These are phyloP conservation scores for Hippocampus comes DNA, from an alignment of 2,113 vertebrate species.

Conservation along the genomic window DNA sequence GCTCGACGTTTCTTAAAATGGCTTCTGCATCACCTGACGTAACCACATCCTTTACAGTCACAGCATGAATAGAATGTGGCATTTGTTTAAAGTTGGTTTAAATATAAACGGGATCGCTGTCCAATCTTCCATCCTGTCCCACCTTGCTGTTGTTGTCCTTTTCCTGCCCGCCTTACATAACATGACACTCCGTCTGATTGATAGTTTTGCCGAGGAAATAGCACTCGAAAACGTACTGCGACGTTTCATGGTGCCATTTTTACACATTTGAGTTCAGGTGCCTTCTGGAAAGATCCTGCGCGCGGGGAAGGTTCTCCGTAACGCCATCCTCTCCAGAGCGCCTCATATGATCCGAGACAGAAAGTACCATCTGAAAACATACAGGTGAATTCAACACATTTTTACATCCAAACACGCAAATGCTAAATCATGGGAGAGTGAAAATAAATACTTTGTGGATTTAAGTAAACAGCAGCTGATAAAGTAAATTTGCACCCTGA, in stretches of 20 bases:
- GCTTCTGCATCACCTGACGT: background rate
- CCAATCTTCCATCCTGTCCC: conserved; percentile 61
- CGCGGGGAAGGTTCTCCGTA: conserved; percentile 87
- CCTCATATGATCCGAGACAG: conserved; percentile 98
- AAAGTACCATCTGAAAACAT: conserved; percentile 95
- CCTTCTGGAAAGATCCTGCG: conserved; percentile 92
- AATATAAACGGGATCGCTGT: conserved; percentile 50
- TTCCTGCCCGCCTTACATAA: conserved; percentile 44
- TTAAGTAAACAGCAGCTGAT: too few relatives aligned
- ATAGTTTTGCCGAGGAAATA: conserved; percentile 16
- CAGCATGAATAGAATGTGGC: conserved; percentile 26
- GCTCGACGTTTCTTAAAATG: background rate
- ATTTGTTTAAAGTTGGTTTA: conserved; percentile 59
- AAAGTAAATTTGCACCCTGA: too few relatives aligned
- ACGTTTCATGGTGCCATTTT: background rate
- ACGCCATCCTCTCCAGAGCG: conserved; percentile 83
- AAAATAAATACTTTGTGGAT: too few relatives aligned
- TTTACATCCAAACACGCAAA: background rate
- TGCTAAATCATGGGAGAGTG: too few relatives aligned
- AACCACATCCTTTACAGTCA: conserved; percentile 22
- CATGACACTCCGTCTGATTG: conserved; percentile 41
- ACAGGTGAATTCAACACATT: conserved; percentile 73
- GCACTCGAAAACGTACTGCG: background rate
- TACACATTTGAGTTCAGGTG: conserved; percentile 68
- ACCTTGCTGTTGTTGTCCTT: conserved; percentile 47